Evolutionary conservation across 2,113 vertebrate genomes (phyloP).

Genomic region (Cygnus atratus): DNA sequence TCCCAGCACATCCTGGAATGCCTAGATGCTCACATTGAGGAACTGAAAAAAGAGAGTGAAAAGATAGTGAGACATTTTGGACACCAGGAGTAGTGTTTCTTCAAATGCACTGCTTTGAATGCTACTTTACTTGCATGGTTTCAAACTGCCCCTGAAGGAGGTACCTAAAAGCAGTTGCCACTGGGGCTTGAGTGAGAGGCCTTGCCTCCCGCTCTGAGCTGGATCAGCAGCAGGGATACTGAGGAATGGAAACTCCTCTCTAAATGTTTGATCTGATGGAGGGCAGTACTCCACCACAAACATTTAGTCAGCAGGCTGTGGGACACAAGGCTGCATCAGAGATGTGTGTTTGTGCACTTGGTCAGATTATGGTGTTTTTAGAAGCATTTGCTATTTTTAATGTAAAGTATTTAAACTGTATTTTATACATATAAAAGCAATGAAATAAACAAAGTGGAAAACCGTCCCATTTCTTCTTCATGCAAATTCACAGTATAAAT

Average conservation of each 20-base stretch:
- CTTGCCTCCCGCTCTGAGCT: background rate
- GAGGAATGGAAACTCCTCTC: background rate
- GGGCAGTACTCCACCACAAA: background rate
- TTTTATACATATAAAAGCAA: constrained; percentile 32
- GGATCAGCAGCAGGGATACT: background rate
- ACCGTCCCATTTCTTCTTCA: background rate
- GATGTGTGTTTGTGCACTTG: background rate
- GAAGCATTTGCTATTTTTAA: constrained; percentile 19
- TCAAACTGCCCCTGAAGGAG: background rate
- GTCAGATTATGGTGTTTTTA: background rate
- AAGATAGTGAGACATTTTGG: constrained; percentile 82
- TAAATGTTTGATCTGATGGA: background rate
- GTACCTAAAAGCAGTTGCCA: accelerated
- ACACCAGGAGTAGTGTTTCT: constrained; percentile 40
- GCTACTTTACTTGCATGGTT: background rate
- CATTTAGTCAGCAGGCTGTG: background rate
- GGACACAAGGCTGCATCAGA: background rate
- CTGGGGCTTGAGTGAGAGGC: background rate
- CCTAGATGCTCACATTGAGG: constrained; percentile 87
- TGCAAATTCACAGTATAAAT: background rate
- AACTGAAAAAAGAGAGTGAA: constrained; percentile 80
- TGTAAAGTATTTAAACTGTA: constrained; percentile 36
- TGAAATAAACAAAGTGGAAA: constrained; percentile 55
- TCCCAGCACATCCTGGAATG: constrained; percentile 83
- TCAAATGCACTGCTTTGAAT: background rate